A percentile compares a stretch with the other conserved stretches of the same genome.
Conservation (phyloP, 2,113 vertebrate species). For the Gobio gobio region DNA sequence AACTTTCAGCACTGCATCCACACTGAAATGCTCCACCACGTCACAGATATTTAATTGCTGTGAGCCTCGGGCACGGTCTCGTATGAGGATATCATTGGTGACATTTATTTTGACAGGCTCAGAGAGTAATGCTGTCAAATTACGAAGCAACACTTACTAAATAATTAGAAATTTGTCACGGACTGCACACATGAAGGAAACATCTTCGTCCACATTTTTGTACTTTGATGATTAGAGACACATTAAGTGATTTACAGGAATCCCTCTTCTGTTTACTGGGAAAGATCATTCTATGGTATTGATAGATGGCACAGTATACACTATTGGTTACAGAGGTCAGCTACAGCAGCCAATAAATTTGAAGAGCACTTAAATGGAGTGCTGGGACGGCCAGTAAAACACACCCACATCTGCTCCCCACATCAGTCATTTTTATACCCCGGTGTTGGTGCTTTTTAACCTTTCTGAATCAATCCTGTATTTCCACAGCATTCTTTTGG, state of each 20-base stretch:
- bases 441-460: slow-evolving; percentile 44
- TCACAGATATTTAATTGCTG: not conserved
- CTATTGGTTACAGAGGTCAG: slow-evolving; percentile 69
- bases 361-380: slow-evolving; percentile 77
- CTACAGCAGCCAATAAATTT: slow-evolving; percentile 75
- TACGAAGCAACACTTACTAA: slow-evolving; percentile 16
- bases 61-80: not conserved
- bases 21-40: not conserved
- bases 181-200: not conserved
- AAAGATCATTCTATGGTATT: slow-evolving; percentile 41
- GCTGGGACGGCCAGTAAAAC: slow-evolving; percentile 73
- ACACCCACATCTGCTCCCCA: slow-evolving; percentile 66
- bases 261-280: not conserved
- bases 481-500: slow-evolving; percentile 31
- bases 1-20: not conserved
- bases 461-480: slow-evolving; percentile 22
- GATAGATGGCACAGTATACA: slow-evolving; percentile 61
- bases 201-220: slow-evolving; percentile 7
- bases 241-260: not conserved
- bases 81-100: slow-evolving; percentile 10
- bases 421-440: slow-evolving; percentile 72
- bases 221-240: slow-evolving; percentile 16
- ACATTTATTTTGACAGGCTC: slow-evolving; percentile 13
- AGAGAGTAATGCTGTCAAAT: not conserved
- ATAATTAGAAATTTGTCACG: slow-evolving; percentile 1